phyloP scores from a whole-genome alignment of 2,888 invertebrate species.

The Tetranychus truncatus region DNA sequence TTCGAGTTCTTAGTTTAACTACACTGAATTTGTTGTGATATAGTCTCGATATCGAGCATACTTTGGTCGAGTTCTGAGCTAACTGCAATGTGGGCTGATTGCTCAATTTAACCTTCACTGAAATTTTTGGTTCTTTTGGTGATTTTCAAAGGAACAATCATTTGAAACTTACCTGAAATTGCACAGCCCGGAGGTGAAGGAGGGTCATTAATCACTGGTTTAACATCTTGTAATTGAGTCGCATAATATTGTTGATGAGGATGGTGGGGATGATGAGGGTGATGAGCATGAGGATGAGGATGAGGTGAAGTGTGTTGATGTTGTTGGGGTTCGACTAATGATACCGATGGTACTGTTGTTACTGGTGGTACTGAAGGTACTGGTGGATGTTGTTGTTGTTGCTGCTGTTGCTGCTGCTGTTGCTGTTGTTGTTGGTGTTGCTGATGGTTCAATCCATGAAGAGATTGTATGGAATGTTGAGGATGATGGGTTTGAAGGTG shows the following conservation, averaged over 20 bases:
- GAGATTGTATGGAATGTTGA: no score
- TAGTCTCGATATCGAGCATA: no score
- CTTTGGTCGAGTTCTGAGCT: no score
- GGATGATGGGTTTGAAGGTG: not conserved
- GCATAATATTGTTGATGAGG: not conserved
- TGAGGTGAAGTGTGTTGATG: not conserved
- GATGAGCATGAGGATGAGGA: not conserved
- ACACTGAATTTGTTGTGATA: no score
- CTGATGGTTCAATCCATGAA: conserved; percentile 20
- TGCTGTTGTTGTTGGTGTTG: conserved; percentile 22
- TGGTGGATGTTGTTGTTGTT: not conserved
- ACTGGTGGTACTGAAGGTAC: not conserved
- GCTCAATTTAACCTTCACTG: no score
- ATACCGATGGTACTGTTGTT: conserved; percentile 13
- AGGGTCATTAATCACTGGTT: not conserved
- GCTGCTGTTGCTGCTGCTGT: conserved; percentile 24
- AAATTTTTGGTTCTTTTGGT: not conserved
- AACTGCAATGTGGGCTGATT: no score
- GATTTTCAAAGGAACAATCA: not conserved
- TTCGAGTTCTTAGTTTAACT: no score
- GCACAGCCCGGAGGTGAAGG: not conserved
- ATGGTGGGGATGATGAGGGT: not conserved
- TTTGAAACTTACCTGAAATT: not conserved
- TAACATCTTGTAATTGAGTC: not conserved
- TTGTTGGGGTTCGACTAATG: not conserved